Evolutionary conservation across 2,797 vertebrate species (phyloP).

Genomic region (Benthosema pterotum): DNA sequence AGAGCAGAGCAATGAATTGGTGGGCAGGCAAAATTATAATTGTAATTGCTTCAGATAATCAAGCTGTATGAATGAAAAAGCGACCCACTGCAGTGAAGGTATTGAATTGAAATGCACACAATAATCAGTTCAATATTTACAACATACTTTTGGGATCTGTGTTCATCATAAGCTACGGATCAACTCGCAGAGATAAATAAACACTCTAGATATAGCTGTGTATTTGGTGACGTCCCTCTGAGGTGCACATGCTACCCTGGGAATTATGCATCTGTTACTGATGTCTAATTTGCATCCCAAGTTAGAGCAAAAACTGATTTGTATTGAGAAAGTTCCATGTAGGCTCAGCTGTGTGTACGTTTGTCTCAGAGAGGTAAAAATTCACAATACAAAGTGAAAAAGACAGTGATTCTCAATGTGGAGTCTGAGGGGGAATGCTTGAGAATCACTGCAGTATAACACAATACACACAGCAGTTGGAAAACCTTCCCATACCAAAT

Average conservation of each 20-base stretch:
- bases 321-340: no score
- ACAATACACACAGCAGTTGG: no score
- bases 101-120: slow-evolving; percentile 12
- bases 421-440: no score
- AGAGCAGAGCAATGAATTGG: slow-evolving; percentile 18
- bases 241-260: slow-evolving; percentile 7
- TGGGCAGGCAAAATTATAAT: slow-evolving; percentile 22
- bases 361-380: no score
- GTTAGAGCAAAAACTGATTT: no score
- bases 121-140: slow-evolving; percentile 38
- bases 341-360: no score
- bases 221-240: slow-evolving; percentile 6
- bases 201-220: no score
- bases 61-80: slow-evolving; percentile 9
- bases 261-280: slow-evolving; percentile 8
- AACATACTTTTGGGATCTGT: not conserved
- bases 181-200: no score
- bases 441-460: no score
- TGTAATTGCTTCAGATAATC: slow-evolving; percentile 22
- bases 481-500: no score
- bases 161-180: not conserved
- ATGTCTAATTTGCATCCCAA: slow-evolving; percentile 2
- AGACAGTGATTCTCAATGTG: no score
- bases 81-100: slow-evolving; percentile 20
- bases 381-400: no score